Conservation (phyloP, 1,140 invertebrate genomes). For the Pseudomyrmex flavicornis region DNA sequence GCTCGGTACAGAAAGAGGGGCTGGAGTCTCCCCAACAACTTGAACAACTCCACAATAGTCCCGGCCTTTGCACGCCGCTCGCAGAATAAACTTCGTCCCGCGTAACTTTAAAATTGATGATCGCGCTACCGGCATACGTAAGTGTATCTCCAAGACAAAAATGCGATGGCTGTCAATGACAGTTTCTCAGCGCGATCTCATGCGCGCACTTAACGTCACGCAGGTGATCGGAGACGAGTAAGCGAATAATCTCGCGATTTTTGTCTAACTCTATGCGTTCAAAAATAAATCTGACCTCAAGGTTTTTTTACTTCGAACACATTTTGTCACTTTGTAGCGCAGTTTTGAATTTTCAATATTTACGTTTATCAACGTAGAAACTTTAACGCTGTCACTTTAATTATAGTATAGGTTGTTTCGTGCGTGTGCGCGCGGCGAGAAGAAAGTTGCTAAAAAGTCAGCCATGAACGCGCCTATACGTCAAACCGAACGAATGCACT, state of each 20-base stretch:
- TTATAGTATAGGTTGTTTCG: slow-evolving; percentile 1
- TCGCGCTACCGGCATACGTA: slow-evolving; percentile 56
- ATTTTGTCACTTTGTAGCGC: no score
- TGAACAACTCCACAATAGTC: slow-evolving; percentile 78
- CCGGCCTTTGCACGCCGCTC: slow-evolving; percentile 56
- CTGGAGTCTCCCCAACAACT: slow-evolving; percentile 62
- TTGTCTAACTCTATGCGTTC: no score
- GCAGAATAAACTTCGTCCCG: slow-evolving; percentile 77
- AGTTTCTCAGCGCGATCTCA: slow-evolving; percentile 23
- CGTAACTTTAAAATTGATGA: slow-evolving; percentile 80
- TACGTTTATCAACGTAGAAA: slow-evolving; percentile 7
- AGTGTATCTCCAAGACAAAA: slow-evolving; percentile 54
- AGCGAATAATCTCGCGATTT: background rate
- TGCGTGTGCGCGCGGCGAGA: background rate
- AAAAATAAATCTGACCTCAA: background rate
- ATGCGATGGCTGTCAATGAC: slow-evolving; percentile 48
- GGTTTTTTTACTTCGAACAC: background rate
- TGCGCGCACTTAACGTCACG: background rate
- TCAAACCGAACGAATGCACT: slow-evolving; percentile 29
- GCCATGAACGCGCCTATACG: slow-evolving; percentile 6
- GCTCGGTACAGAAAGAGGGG: background rate
- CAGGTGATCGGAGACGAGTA: slow-evolving; percentile 13
- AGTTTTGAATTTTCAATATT: no score
- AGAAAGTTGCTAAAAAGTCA: slow-evolving; percentile 32
- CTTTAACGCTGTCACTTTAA: background rate